Percentiles rank a stretch among this genome's conserved stretches.
Conservation (phyloP, 2,113 vertebrate species). For the Peucedramus taeniatus region DNA sequence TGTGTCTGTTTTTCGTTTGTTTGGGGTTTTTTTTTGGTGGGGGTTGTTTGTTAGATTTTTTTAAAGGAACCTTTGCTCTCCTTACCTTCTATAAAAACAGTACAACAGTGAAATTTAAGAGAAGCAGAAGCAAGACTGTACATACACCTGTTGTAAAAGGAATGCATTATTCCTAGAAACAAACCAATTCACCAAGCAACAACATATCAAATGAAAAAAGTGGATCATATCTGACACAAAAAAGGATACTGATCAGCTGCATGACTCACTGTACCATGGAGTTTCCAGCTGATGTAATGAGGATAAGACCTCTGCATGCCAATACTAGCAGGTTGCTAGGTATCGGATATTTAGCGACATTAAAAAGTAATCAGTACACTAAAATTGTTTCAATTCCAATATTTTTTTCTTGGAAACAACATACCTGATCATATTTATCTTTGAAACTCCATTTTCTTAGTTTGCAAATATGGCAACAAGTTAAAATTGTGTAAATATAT, state of each 20-base stretch:
- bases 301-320: not conserved
- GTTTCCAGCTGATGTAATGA: not conserved
- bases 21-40: fast-evolving
- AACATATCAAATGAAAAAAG: not conserved
- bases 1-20: not conserved
- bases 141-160: not conserved
- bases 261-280: not conserved
- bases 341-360: not conserved
- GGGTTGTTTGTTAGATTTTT: not conserved
- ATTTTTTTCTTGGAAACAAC: not conserved
- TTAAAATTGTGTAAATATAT: not conserved
- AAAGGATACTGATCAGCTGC: not conserved
- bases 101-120: not conserved
- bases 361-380: not conserved
- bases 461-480: not conserved
- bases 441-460: not conserved
- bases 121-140: not conserved
- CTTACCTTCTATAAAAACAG: not conserved
- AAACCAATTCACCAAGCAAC: not conserved
- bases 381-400: not conserved
- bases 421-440: not conserved
- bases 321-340: not conserved
- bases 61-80: not conserved
- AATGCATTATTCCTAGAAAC: not conserved
- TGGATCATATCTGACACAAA: not conserved